Base-by-base conservation (phyloP, 1,140 invertebrate genomes). In the Macrotrachela quadricornifera region DNA sequence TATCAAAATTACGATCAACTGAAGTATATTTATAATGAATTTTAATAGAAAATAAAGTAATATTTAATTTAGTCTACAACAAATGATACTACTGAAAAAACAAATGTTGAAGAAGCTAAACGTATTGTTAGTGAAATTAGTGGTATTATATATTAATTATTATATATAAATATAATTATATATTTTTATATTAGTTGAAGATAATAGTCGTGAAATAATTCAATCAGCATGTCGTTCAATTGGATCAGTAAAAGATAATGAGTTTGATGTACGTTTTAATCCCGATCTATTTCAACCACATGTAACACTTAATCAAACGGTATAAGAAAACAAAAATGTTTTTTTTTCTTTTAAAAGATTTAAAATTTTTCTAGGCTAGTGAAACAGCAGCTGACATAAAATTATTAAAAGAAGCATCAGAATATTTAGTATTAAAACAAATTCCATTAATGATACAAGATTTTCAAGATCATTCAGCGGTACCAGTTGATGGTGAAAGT, bases 181-280 rank as follows among this genome's bases (percentile, higher is more conserved):
- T 30, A 30, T 30, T 45, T 17, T 49, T 39, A 16, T 48, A 61
- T 46, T 60, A 81, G 79, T 81, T 60, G 83, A 84, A 63, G 82
- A 86, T 61, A 82, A 78, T 58, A 86, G 83, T 9, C 80, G 80
- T 57, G 83, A 85, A 53, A 85, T 94, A 44, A 83, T 95, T 0
- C 80, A 79, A 57, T 80, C 80, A 59, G 87, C 90, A 36, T 84
- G 86, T 14, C 67, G 76, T 12, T 80, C 83, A 42, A 87, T 95
- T n/a, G 85, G 85, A 0, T 95, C 88, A 6, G 73, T 95, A 3
- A 87, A 60, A 61, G 64, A 82, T 77, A 41, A 63, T 51, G 87
- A 94, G 69, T 95, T 96, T 67, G 86, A 90, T 64, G 83, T 97
- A 51, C 77, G 86, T 48, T 97, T 99, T 69, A 99, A 99, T 73